Conservation (phyloP, 2,113 vertebrate genomes). For the Petrocephalus microphthalmus region DNA sequence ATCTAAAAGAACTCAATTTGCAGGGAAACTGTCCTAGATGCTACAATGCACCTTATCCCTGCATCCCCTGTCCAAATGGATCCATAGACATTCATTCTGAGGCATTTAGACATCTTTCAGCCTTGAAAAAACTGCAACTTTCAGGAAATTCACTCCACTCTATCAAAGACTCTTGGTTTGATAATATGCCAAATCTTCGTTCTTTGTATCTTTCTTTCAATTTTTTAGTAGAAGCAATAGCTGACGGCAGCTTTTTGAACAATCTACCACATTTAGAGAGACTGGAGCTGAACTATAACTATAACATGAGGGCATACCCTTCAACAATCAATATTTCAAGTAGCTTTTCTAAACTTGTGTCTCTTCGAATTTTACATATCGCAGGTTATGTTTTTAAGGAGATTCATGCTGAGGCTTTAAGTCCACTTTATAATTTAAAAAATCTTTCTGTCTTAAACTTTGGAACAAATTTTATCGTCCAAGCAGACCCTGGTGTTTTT, state of each 20-base stretch:
- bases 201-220: constrained; percentile 53
- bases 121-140: constrained; percentile 44
- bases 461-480: constrained; percentile 68
- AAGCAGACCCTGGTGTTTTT: constrained; percentile 49
- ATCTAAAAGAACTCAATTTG: constrained; percentile 46
- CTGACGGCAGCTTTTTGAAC: constrained; percentile 47
- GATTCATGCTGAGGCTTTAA: constrained; percentile 51
- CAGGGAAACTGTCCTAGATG: constrained; percentile 71
- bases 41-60: constrained; percentile 48
- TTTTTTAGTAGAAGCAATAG: constrained; percentile 40
- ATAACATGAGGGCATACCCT: constrained; percentile 38
- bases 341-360: constrained; percentile 52
- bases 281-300: constrained; percentile 70
- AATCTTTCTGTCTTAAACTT: constrained; percentile 59
- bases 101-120: constrained; percentile 45
- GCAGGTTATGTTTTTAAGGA: constrained; percentile 62
- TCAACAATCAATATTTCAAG: constrained; percentile 41
- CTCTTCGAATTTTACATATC: constrained; percentile 56
- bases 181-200: constrained; percentile 44
- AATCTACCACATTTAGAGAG: constrained; percentile 46
- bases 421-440: constrained; percentile 49
- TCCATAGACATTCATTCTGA: constrained; percentile 49
- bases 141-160: constrained; percentile 51
- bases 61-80: constrained; percentile 45
- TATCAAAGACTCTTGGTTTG: constrained; percentile 53